Evolutionary conservation across 2,888 invertebrate genomes (phyloP).

Genomic region (Autographa gamma): DNA sequence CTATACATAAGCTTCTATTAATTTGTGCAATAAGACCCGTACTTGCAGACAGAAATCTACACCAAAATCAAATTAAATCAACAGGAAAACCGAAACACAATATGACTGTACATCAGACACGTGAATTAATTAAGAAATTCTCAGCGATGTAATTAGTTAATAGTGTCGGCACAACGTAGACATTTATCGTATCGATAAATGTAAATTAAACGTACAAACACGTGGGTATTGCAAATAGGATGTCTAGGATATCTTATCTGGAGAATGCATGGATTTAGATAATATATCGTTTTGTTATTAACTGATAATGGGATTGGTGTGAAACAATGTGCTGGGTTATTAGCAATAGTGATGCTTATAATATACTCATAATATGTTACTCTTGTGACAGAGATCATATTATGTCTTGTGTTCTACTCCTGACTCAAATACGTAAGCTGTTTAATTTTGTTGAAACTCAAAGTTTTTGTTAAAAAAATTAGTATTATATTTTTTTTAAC

Average conservation of each 20-base stretch:
- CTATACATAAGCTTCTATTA: no score
- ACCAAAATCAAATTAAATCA: no score
- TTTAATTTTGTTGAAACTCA: no score
- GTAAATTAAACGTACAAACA: not conserved
- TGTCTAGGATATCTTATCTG: slow-evolving; percentile 9
- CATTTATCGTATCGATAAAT: not conserved
- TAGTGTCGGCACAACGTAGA: not conserved
- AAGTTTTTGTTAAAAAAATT: no score
- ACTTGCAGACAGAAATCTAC: no score
- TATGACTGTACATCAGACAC: not conserved
- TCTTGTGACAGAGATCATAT: no score
- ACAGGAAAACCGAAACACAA: no score
- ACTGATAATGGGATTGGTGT: slow-evolving; percentile 23
- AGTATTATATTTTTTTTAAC: no score
- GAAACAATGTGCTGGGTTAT: not conserved
- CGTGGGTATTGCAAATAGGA: slow-evolving; percentile 8
- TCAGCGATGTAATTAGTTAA: not conserved
- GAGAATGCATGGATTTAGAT: slow-evolving; percentile 36
- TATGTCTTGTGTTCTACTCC: no score
- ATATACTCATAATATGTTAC: no score
- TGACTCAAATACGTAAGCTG: no score
- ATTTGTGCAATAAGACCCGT: no score
- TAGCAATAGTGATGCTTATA: not conserved
- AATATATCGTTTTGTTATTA: slow-evolving; percentile 36
- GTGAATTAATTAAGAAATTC: not conserved